phyloP scores from a whole-genome alignment of 2,797 vertebrate species.

The Chloroceryle amazona region DNA sequence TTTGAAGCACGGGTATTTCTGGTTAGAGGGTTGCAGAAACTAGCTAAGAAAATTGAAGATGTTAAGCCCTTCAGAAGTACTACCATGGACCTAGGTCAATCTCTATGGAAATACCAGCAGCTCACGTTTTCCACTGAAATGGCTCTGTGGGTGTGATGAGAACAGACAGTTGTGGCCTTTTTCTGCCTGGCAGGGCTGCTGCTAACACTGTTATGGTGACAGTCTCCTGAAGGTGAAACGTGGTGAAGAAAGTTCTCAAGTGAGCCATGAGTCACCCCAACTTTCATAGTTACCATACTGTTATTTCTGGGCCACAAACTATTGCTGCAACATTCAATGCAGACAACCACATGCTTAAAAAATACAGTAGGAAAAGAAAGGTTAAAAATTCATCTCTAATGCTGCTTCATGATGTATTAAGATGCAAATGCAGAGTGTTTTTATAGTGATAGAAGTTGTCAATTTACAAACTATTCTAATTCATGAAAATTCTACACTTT shows the following conservation, averaged over 20 bases:
- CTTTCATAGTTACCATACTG: not conserved
- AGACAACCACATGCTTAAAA: not conserved
- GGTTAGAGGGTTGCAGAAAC: slow-evolving; percentile 43
- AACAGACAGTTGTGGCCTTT: not conserved
- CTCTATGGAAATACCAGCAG: not conserved
- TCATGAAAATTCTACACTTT: not conserved
- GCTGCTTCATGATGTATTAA: not conserved
- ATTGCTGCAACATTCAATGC: not conserved
- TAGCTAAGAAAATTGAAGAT: not conserved
- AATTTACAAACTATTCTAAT: not conserved
- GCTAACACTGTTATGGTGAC: not conserved
- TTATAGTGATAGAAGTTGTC: not conserved
- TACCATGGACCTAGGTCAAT: not conserved
- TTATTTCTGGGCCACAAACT: not conserved
- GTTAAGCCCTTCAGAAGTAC: not conserved
- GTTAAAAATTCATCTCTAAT: not conserved
- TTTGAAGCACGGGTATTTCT: slow-evolving; percentile 5
- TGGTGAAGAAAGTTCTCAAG: not conserved
- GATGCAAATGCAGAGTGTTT: not conserved
- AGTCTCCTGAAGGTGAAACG: not conserved
- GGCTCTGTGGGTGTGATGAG: not conserved
- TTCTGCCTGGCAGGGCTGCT: not conserved
- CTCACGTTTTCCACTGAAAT: not conserved
- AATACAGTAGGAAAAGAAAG: not conserved
- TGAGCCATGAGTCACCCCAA: not conserved